Evolutionary conservation across 2,113 vertebrate genomes (phyloP), one percentile per base, ranked within the genome.

Genomic region (rabbit (Oryctolagus cuniculus)): DNA sequence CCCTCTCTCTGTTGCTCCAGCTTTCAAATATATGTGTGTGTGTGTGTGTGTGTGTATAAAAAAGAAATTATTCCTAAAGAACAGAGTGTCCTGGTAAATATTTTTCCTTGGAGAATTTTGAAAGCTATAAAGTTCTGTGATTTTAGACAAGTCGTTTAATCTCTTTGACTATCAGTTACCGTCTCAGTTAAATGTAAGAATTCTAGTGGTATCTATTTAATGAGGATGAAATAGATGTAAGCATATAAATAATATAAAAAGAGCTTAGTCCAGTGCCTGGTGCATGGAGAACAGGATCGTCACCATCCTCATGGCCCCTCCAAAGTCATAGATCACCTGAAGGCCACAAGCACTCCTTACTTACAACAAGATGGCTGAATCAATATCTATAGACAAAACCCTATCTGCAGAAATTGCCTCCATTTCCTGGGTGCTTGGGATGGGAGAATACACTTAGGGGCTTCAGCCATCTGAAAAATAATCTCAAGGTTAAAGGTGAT

Each of bases 401-500:
- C 31, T 36, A 1, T 55, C 31, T 29, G 19, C 80, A 51, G 9
- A 94, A 84, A 63, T 21, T 70, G 8, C 4, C 55, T 58, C 55
- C 55, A 58, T 58, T 29, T 12, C 22, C 3, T 34, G 11, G 22
- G 17, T 70, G 11, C 51, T 79, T n/a, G 78, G 70, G 89, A 63
- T 55, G 22, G 51, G 44, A 80, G 24, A 22, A 19, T 17, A 83
- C 31, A 73, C 4, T 38, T 24, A 11, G 3, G 4, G 27, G 4
- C n/a, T 17, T 64, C 25, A 72, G 22, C 25, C 53, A 78, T n/a
- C 87, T 24, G 12, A 84, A 93, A 64, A 72, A 25, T 22, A 49
- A 38, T 78, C 13, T 91, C 69, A 61, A 61, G 19, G 22, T 91
- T 86, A 83, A 85, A 88, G 86, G 12, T 58, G 44, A 89, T 72